Conservation (phyloP, 2,113 vertebrate genomes). For the Hucho hucho region DNA sequence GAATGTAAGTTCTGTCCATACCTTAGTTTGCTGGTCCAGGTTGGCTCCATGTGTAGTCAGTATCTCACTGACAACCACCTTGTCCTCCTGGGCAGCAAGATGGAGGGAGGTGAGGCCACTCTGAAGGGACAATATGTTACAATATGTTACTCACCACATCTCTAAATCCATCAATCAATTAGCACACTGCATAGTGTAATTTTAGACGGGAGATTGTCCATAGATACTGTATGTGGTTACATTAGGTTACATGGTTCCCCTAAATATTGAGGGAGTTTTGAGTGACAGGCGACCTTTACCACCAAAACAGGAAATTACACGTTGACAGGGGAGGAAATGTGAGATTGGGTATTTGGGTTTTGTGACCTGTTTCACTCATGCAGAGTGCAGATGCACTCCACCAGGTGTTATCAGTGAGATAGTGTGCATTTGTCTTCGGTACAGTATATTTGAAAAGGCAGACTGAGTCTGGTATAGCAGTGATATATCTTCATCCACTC, state of each 20-base stretch:
- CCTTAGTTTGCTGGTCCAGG: constrained; percentile 95
- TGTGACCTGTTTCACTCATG: too few species aligned
- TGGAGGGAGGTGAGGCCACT: constrained; percentile 93
- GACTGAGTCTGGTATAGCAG: not conserved
- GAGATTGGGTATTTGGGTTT: too few species aligned
- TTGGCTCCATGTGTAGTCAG: constrained; percentile 82
- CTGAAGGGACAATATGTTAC: constrained; percentile 61
- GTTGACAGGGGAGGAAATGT: not conserved
- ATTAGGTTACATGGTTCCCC: too few species aligned
- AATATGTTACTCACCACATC: constrained; percentile 5
- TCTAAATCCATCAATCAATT: not conserved
- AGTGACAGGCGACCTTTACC: not conserved
- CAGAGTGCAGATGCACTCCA: not conserved
- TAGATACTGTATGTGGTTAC: too few species aligned
- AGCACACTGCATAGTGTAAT: not conserved
- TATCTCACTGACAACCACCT: constrained; percentile 85
- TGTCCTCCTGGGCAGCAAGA: constrained; percentile 95
- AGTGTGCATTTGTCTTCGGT: not conserved
- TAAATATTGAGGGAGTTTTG: not conserved
- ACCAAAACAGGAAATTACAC: too few species aligned
- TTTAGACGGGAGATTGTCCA: too few species aligned
- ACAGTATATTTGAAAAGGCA: not conserved
- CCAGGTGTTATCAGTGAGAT: not conserved
- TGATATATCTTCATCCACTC: not conserved
- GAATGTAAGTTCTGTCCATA: constrained; percentile 38